Conservation (phyloP, 2,113 vertebrate species). For the Cyanoramphus novaezelandiae region DNA sequence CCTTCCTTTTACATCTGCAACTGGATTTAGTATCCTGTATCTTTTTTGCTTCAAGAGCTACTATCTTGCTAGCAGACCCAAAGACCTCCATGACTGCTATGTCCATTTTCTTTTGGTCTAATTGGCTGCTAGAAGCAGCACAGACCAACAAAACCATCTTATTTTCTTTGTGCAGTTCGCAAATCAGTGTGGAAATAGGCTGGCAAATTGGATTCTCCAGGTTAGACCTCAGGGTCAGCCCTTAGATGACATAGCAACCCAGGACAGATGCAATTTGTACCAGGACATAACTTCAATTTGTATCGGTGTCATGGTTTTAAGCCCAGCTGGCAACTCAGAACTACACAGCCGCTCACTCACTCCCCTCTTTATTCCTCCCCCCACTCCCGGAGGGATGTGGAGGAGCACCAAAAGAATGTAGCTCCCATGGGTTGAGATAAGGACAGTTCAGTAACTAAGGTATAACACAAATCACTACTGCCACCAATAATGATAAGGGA, state of each 20-base stretch:
- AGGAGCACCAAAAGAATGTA: no score
- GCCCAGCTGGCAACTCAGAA: no score
- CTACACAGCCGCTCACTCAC: no score
- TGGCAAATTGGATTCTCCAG: background rate
- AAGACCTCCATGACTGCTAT: background rate
- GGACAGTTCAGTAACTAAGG: no score
- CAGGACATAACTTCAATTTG: background rate
- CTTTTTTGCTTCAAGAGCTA: background rate
- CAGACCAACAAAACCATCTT: background rate
- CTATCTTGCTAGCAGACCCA: background rate
- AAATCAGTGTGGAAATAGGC: slow-evolving; percentile 6
- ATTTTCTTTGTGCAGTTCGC: background rate
- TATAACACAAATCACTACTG: no score
- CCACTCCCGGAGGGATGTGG: no score
- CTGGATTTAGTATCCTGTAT: background rate
- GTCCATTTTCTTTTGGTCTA: background rate
- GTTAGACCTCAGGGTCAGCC: slow-evolving; percentile 31
- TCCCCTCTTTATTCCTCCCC: no score
- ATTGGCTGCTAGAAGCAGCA: background rate
- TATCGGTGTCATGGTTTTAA: background rate
- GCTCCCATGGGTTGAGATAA: no score
- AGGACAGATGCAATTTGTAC: slow-evolving; percentile 24
- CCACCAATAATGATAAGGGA: no score
- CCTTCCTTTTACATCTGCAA: background rate
- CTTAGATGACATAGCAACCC: slow-evolving; percentile 12